Percentiles rank a stretch among this genome's conserved stretches.
These are phyloP conservation scores for Heliornis fulica DNA, from an alignment of 2,113 vertebrate genomes.

Conservation along the genomic window DNA sequence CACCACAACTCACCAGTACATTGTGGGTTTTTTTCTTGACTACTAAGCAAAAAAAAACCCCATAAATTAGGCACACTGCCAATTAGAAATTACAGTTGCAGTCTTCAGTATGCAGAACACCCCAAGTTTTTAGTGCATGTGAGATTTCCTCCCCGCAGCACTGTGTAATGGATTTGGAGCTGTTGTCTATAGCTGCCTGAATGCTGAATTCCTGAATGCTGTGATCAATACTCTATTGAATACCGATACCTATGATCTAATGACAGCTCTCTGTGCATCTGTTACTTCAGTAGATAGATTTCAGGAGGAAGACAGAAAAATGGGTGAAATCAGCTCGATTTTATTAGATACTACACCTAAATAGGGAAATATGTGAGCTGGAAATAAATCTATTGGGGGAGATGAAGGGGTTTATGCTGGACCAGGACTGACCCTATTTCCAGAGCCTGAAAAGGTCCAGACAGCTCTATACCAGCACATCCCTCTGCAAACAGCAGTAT, in stretches of 20 bases:
- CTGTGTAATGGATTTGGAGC: neutral
- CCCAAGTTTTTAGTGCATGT: neutral
- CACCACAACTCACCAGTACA: neutral
- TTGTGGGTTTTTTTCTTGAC: too few species aligned
- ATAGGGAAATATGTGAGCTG: neutral
- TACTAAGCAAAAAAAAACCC: neutral
- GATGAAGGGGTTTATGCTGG: neutral
- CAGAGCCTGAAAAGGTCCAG: neutral
- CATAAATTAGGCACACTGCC: neutral
- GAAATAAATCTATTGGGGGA: neutral
- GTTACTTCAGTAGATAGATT: neutral
- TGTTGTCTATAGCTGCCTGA: neutral
- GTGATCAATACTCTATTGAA: constrained; percentile 12
- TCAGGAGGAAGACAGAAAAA: neutral
- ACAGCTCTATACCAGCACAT: neutral
- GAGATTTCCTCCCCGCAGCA: neutral
- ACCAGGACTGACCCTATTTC: neutral
- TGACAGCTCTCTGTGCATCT: neutral
- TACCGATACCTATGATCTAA: neutral
- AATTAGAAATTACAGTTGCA: neutral
- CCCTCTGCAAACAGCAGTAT: neutral
- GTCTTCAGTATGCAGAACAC: neutral
- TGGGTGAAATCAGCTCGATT: neutral
- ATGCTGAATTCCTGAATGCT: neutral
- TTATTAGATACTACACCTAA: neutral